Evolutionary conservation across 2,797 vertebrate genomes (phyloP).

Genomic region (Xenops minutus): DNA sequence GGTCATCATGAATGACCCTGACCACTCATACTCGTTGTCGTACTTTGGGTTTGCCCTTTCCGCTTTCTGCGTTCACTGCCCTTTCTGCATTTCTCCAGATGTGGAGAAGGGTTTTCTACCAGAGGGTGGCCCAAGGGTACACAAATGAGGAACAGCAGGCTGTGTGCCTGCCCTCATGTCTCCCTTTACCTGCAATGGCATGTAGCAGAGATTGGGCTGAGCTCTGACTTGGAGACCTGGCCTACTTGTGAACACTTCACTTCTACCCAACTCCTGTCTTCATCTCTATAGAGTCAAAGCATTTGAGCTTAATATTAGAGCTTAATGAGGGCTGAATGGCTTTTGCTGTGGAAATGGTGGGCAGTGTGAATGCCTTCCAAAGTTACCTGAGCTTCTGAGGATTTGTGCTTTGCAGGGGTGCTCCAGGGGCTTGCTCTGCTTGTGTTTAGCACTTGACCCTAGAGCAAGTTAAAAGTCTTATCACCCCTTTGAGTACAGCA

Average conservation of each 20-base stretch:
- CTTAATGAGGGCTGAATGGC: neutral
- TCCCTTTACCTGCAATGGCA: neutral
- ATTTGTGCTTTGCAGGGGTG: neutral
- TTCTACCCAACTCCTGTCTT: neutral
- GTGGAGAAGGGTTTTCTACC: neutral
- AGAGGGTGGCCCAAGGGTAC: neutral
- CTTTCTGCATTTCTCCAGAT: neutral
- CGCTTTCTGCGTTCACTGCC: neutral
- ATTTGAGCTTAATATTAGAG: neutral
- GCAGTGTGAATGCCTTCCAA: neutral
- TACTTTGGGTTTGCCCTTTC: neutral
- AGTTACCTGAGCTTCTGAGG: neutral
- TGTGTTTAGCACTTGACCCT: neutral
- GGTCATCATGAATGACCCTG: neutral
- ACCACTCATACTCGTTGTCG: rapidly evolving
- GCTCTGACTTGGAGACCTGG: neutral
- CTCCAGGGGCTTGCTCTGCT: neutral
- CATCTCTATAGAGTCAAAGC: neutral
- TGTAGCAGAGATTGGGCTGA: neutral
- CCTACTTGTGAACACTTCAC: neutral
- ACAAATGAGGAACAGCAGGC: neutral
- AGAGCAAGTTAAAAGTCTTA: neutral
- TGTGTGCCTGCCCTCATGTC: rapidly evolving
- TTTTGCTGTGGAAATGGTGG: neutral
- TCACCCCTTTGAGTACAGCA: neutral